These are phyloP conservation scores for Mus pahari DNA, from an alignment of 2,113 vertebrate genomes.

Conservation along the genomic window DNA sequence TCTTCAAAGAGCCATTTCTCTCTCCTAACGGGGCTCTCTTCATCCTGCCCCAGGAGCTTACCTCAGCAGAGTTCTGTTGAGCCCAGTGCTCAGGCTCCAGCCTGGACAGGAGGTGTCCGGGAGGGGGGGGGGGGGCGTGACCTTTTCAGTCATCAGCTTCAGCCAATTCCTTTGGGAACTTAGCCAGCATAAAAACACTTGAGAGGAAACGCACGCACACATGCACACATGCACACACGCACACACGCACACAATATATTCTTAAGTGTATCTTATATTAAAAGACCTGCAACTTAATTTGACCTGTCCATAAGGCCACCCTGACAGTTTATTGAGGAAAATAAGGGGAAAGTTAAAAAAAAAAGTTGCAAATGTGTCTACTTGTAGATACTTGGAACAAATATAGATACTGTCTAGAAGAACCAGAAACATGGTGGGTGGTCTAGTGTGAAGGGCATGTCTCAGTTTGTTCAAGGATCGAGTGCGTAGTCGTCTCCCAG, in stretches of 20 bases:
- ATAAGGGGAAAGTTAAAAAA: not conserved
- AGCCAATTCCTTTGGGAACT: constrained; percentile 67
- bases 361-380: not conserved
- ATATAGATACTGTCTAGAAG: not conserved
- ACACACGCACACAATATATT: not conserved
- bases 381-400: constrained; percentile 10
- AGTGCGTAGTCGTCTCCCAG: not conserved
- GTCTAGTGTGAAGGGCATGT: not conserved
- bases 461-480: not conserved
- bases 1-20: constrained; percentile 58
- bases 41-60: constrained; percentile 46
- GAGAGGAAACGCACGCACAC: not conserved
- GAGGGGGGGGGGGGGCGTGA: not conserved
- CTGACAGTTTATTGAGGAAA: constrained; percentile 37
- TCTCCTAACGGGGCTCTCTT: constrained; percentile 41
- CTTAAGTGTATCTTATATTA: not conserved
- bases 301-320: not conserved
- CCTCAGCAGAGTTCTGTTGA: constrained; percentile 46
- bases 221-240: too few species aligned
- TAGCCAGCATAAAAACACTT: constrained; percentile 21
- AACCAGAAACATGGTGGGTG: not conserved
- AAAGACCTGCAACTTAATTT: not conserved
- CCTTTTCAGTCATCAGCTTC: constrained; percentile 46
- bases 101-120: constrained; percentile 39
- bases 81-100: not conserved